Evolutionary conservation across 2,888 invertebrate species (phyloP), one percentile per base, ranked within the genome.

Genomic region (Therioaphis trifolii): DNA sequence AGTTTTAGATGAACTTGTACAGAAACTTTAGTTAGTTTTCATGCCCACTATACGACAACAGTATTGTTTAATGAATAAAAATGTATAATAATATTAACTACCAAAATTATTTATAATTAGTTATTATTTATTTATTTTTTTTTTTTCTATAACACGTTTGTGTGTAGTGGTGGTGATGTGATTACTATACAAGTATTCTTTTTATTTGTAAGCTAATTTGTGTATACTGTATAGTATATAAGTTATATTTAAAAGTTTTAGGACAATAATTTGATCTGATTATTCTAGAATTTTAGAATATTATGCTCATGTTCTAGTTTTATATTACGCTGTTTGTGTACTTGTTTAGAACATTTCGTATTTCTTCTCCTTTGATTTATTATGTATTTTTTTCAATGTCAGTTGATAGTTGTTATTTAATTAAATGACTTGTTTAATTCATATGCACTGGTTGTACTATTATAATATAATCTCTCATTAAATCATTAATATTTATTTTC

Each of bases 211-310:
- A 66, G 35, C 40, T 40, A 52, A 35, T 35, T 18, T 46, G 0
- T 71, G 35, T 80, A 61, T 82, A 63, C 0, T 71, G 35, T 80
- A 61, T 82, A 63, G 49, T 52, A 49, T 52, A 12, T 76, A 76
- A 77, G 29, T 58, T 71, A 71, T 14, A 18, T 49, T 63, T 24
- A 29, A 80, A 72, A 35, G 46, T 63, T 80, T 43, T 71, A 80
- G 80, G 72, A 80, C 80, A 82, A 74, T 82, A 82, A 82, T 72
- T 74, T 49, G 74, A 82, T 82, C 82, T 82, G 82, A 82, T 15
- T 72, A 61, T 40, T 72, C 46, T 79, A 79, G 27, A 43, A 69
- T 79, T 27, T 69, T 55, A 55, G 55, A 49, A 35, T 61, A 61
- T 72, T 61, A 61, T 72, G 61, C 72, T 80, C 71, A 72, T 79